Evolutionary conservation across 2,113 vertebrate species (phyloP).

Genomic region (Dasyornis broadbenti): DNA sequence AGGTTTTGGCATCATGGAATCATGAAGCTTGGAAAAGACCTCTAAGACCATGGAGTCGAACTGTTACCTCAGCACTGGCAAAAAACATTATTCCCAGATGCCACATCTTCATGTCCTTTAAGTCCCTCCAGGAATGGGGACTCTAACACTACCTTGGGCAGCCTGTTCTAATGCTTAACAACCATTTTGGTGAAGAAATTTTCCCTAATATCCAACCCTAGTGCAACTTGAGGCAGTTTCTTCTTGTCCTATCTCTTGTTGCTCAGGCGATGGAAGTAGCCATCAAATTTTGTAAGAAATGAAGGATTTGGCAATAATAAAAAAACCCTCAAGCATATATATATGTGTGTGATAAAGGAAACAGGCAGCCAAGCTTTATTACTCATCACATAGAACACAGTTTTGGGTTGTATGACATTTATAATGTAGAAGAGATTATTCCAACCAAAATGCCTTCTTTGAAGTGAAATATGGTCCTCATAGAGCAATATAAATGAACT

Average conservation of each 20-base stretch:
- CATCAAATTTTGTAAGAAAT: background rate
- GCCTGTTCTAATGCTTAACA: background rate
- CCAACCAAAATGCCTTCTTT: background rate
- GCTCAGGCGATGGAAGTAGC: background rate
- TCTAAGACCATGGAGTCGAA: background rate
- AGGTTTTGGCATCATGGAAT: background rate
- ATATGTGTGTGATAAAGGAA: background rate
- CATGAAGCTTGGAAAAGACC: background rate
- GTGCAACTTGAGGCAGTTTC: background rate
- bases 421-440: background rate
- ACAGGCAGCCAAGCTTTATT: background rate
- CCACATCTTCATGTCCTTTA: background rate
- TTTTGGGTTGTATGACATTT: background rate
- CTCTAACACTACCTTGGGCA: background rate
- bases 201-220: background rate
- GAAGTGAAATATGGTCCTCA: background rate
- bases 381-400: background rate
- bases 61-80: background rate
- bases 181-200: background rate
- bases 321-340: background rate
- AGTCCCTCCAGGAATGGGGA: background rate
- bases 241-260: background rate
- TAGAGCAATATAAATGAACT: background rate
- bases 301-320: background rate
- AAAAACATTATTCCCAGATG: rapidly evolving